Percentiles rank a stretch among this genome's conserved stretches.
Conservation (phyloP, 2,113 vertebrate genomes). For the Phasianus colchicus region DNA sequence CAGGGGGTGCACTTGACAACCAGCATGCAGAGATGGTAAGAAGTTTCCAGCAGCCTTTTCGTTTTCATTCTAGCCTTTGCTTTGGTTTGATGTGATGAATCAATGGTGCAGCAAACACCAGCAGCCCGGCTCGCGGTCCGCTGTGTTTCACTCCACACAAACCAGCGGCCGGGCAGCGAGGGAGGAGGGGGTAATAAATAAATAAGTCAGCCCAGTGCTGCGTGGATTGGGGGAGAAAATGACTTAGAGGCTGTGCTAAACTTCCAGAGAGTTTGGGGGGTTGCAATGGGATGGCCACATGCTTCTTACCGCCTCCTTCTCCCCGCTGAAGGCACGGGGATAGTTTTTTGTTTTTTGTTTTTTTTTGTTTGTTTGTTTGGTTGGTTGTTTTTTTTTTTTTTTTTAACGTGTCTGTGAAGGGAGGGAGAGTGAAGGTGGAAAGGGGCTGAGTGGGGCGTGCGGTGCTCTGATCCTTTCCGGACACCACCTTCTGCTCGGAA, state of each 20-base stretch:
- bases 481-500: conserved; percentile 33
- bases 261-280: conserved; percentile 27
- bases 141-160: conserved; percentile 52
- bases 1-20: conserved; percentile 83
- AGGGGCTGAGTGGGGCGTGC: background rate
- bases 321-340: conserved; percentile 26
- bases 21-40: conserved; percentile 87
- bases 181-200: conserved; percentile 19
- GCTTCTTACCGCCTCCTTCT: conserved; percentile 5
- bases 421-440: conserved; percentile 17
- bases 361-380: background rate
- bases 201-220: conserved; percentile 13
- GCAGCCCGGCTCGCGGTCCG: conserved; percentile 43
- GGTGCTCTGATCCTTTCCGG: conserved; percentile 5
- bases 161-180: conserved; percentile 7
- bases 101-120: conserved; percentile 52
- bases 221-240: background rate
- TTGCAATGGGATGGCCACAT: conserved; percentile 4
- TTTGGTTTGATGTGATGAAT: conserved; percentile 38
- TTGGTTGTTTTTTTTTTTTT: background rate
- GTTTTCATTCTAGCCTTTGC: conserved; percentile 62
- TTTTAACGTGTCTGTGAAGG: background rate
- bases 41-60: conserved; percentile 80
- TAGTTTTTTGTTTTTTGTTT: background rate
- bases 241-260: conserved; percentile 34